phyloP scores from a whole-genome alignment of 2,888 invertebrate genomes.

The Clivina fossor region DNA sequence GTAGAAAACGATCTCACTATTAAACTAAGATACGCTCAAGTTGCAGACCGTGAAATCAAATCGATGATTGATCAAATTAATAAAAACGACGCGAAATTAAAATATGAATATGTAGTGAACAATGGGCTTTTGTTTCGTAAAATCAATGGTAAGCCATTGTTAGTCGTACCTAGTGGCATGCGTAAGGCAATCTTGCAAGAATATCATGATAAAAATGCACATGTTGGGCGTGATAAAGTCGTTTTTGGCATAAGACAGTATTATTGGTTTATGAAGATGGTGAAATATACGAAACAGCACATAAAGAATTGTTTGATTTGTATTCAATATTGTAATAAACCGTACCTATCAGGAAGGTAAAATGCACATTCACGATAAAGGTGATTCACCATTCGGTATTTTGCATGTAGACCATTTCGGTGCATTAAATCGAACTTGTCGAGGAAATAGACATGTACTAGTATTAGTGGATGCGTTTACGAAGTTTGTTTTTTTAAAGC shows the following conservation, averaged over 20 bases:
- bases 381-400: slow-evolving; percentile 50
- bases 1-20: no score
- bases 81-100: no score
- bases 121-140: slow-evolving; percentile 6
- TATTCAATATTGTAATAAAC: slow-evolving; percentile 8
- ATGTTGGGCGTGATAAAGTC: slow-evolving; percentile 5
- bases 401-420: slow-evolving; percentile 50
- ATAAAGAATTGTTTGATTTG: slow-evolving; percentile 11
- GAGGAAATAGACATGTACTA: slow-evolving; percentile 44
- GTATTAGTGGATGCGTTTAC: no score
- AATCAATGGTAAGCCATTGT: background rate
- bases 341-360: no score
- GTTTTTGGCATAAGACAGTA: background rate
- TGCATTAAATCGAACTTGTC: slow-evolving; percentile 45
- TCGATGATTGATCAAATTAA: no score
- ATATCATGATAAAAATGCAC: slow-evolving; percentile 10
- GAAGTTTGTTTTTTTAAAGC: slow-evolving; percentile 45
- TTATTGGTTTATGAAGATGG: slow-evolving; percentile 7
- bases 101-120: slow-evolving; percentile 1
- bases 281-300: slow-evolving; percentile 2
- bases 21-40: no score
- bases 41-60: no score
- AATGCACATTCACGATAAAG: no score
- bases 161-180: slow-evolving; percentile 4
- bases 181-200: background rate